phyloP scores from a whole-genome alignment of 53 echinoderm and acorn worm species.

The Crossaster papposus region DNA sequence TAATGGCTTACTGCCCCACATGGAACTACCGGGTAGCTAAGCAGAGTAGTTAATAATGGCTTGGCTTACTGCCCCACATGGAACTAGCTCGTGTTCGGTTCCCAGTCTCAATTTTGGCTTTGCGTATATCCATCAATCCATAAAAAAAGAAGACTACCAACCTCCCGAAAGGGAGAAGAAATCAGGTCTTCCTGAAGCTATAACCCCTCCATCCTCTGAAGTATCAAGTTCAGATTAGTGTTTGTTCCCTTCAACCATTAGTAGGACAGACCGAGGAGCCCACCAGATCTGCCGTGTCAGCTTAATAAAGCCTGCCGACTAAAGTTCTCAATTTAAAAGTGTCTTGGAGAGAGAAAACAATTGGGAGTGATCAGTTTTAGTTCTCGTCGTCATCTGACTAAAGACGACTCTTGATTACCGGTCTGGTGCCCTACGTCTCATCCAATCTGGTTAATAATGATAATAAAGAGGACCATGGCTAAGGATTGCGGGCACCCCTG shows the following conservation, averaged over 20 bases:
- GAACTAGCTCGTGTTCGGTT: no score
- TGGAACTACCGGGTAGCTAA: no score
- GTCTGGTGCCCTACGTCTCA: constrained; percentile 38
- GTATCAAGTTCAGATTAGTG: constrained; percentile 39
- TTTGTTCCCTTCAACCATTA: constrained; percentile 16
- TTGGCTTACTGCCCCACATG: no score
- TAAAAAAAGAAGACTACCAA: no score
- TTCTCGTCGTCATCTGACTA: constrained; percentile 34
- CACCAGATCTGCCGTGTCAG: constrained; percentile 14
- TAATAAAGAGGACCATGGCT: neutral
- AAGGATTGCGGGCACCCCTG: neutral
- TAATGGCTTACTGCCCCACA: no score
- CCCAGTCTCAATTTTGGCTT: no score
- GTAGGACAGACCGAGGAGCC: neutral
- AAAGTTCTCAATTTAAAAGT: neutral
- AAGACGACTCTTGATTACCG: constrained; percentile 37
- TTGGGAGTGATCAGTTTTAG: constrained; percentile 42
- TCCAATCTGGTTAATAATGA: constrained; percentile 35
- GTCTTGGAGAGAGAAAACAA: neutral
- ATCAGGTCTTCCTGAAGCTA: no score
- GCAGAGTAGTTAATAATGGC: no score
- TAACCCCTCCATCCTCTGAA: neutral
- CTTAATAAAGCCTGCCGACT: constrained; percentile 25
- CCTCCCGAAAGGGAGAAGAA: no score
- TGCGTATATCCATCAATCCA: no score